Base-by-base conservation (phyloP, 2,888 invertebrate species). In the Sminthurides aquaticus region DNA sequence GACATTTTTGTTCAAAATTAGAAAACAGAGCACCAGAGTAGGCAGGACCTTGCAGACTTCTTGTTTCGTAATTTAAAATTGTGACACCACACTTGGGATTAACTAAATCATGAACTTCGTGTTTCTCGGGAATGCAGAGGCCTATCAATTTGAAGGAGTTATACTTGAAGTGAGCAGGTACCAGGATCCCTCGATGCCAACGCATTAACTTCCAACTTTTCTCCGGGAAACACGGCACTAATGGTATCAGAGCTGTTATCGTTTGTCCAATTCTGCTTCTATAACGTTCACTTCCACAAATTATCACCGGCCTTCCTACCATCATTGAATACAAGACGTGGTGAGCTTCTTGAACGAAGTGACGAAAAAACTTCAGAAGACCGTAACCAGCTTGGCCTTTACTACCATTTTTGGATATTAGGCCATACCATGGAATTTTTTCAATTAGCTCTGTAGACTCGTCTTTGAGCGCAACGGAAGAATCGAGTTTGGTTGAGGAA, bases 131-230 rank as follows among this genome's bases (percentile, higher is more conserved):
- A 54, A 77, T 76, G 59, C 77, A 77, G 1, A 77, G 67, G 1
- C 77, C 77, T 62, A 77, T 76, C 2, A 77, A 56, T 62, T 75
- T 75, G 58, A 75, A 75, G 24, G 57, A 48, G 29, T 55, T 60
- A 25, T 71, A 67, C 22, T 72, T 69, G 25, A 77, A 68, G 67
- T 77, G 76, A 1, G 75, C 69, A 24, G 74, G 66, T 1, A 77
- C 75, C 1, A 77, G 65, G 52, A 76, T 77, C 3, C 77, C 77
- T 55, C 74, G 72, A 52, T 77, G 77, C 77, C 77, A 77, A n/a
- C 76, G 60, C 0, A 74, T 67, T 15, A 74, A 24, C 49, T 71
- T 70, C 69, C 70, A 72, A 29, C 49, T 60, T 66, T 65, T 68
- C 1, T 67, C 61, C 18, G 66, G 64, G 52, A 28, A 60, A 24